A percentile compares a stretch with the other conserved stretches of the same genome.
These are phyloP conservation scores for Phyllopteryx taeniolatus DNA, from an alignment of 2,113 vertebrate species.

Conservation along the genomic window DNA sequence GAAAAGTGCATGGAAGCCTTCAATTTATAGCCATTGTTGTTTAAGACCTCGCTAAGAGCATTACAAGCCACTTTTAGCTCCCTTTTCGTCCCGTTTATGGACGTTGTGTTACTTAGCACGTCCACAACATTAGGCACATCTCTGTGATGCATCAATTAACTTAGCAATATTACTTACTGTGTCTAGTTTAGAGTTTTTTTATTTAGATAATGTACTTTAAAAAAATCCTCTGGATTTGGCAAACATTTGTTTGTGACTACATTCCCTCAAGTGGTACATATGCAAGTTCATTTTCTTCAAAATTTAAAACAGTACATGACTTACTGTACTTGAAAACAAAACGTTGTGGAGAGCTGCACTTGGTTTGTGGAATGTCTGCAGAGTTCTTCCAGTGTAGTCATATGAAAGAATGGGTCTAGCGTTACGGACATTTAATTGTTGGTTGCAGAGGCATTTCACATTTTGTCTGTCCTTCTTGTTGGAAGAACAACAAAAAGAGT, in stretches of 20 bases:
- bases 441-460: constrained; percentile 13
- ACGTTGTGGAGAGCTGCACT: not conserved
- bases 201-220: too few species aligned
- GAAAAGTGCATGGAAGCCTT: constrained; percentile 36
- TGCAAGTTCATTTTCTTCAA: not conserved
- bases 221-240: not conserved
- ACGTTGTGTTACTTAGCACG: not conserved
- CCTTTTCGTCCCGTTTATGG: not conserved
- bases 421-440: constrained; percentile 18
- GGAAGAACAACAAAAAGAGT: constrained; percentile 31
- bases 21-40: constrained; percentile 34
- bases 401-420: not conserved
- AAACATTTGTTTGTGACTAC: not conserved
- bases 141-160: too few species aligned
- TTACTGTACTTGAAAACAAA: not conserved
- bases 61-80: constrained; percentile 26
- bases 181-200: too few species aligned
- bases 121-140: too few species aligned
- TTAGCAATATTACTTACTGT: too few species aligned
- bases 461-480: constrained; percentile 11
- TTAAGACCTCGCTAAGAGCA: constrained; percentile 48
- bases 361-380: not conserved
- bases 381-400: not conserved
- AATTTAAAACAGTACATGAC: not conserved
- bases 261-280: too few species aligned